Base-by-base conservation (phyloP, 2,113 vertebrate genomes). In the Daboia siamensis region DNA sequence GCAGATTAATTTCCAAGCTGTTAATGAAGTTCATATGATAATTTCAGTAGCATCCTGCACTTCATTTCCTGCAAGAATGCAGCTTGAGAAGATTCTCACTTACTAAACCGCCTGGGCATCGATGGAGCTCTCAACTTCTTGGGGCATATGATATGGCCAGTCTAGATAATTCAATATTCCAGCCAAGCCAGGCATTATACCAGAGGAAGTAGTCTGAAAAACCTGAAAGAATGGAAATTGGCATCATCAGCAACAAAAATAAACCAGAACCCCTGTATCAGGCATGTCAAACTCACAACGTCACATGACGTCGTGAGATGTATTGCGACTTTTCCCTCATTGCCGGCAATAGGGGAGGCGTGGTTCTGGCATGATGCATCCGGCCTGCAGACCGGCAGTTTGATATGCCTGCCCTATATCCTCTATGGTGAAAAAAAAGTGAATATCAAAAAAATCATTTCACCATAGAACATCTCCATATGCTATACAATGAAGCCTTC, bases 141-240 rank as follows among this genome's bases (percentile, higher is more conserved):
- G 90, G 21, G 90, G 86, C 29, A 91, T 86, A 64, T 17, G 90
- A 80, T 56, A 93, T 4, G 86, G 57, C 87, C 87, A 90, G 80
- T 97, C 96, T 0, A 96, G 94, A 91, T 96, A 96, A 7, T 97
- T 96, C 92, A 97, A 93, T 39, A 96, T 89, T 33, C 90, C 96
- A 90, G 95, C 93, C 57, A 97, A 92, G 90, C 94, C 95, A 0
- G 91, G 44, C 7, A 97, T 80, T 33, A 39, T 48, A 90, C n/a
- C n/a, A 93, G 69, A 39, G 90, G 84, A 94, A 61, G 61, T 54
- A 86, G 93, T 29, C 51, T 95, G 93, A 57, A 93, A 90, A 88
- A 90, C 52, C 92, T 94, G 44, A 44, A 86, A 55, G 56, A 92
- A 93, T 33, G 1, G 10, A 7, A 93, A 13, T 26, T 61, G 46